phyloP scores from a whole-genome alignment of 2,888 invertebrate species.

The Cephonodes hylas region DNA sequence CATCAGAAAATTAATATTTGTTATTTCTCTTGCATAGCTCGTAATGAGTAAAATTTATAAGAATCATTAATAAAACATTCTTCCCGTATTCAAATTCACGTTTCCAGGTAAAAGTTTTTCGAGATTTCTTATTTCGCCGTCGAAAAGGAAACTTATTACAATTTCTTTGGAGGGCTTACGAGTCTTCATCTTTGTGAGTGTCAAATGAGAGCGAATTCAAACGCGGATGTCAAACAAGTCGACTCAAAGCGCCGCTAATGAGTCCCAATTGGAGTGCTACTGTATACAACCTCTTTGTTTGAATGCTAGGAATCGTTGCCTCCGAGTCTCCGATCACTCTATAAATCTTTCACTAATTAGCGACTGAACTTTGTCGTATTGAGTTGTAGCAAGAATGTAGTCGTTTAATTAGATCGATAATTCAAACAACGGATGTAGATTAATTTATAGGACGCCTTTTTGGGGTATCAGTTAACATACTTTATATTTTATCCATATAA shows the following conservation, averaged over 20 bases:
- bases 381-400: background rate
- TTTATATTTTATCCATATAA: too few species aligned
- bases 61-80: background rate
- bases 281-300: conserved; percentile 35
- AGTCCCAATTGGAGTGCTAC: conserved; percentile 45
- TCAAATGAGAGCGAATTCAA: conserved; percentile 47
- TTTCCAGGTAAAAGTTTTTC: conserved; percentile 19
- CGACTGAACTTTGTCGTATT: background rate
- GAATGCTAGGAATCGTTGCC: conserved; percentile 10
- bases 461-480: too few species aligned
- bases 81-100: conserved; percentile 14
- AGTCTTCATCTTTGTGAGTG: conserved; percentile 43
- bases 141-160: conserved; percentile 36
- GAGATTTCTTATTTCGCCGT: conserved; percentile 24
- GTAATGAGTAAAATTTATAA: background rate
- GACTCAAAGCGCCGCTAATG: conserved; percentile 51
- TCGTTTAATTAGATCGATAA: background rate
- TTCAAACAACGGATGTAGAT: background rate
- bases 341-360: conserved; percentile 32
- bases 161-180: conserved; percentile 37
- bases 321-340: conserved; percentile 27
- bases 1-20: background rate
- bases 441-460: too few species aligned
- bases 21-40: background rate
- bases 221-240: conserved; percentile 49